These are phyloP conservation scores for Megastigmus dorsalis DNA, from an alignment of 2,888 invertebrate species.

Conservation along the genomic window DNA sequence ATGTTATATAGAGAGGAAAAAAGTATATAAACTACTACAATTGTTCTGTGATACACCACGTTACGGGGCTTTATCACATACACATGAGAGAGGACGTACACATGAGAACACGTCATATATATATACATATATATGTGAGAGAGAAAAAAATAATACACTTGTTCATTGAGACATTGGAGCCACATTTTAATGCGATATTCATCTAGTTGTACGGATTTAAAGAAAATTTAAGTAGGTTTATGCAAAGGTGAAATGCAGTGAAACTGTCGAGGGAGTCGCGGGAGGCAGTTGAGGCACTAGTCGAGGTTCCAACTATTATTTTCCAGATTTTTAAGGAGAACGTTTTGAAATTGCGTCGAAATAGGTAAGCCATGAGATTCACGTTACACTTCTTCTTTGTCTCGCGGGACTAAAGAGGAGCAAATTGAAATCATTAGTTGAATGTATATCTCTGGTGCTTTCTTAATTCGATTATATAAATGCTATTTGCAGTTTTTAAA, in stretches of 20 bases:
- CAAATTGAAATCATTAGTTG: not conserved
- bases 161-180: slow-evolving; percentile 50
- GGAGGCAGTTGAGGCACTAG: slow-evolving; percentile 16
- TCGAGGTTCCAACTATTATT: slow-evolving; percentile 41
- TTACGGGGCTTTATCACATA: slow-evolving; percentile 74
- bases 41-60: slow-evolving; percentile 75
- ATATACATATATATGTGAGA: slow-evolving; percentile 46
- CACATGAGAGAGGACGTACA: slow-evolving; percentile 53
- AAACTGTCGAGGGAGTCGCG: slow-evolving; percentile 49
- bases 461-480: slow-evolving; percentile 7
- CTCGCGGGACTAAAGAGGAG: slow-evolving; percentile 5
- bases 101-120: slow-evolving; percentile 61
- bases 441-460: not conserved
- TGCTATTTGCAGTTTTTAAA: slow-evolving; percentile 29
- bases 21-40: slow-evolving; percentile 70
- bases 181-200: slow-evolving; percentile 49
- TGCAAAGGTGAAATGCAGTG: slow-evolving; percentile 45
- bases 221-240: slow-evolving; percentile 49
- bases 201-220: slow-evolving; percentile 54
- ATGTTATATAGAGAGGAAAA: slow-evolving; percentile 61
- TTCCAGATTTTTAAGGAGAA: slow-evolving; percentile 20
- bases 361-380: not conserved
- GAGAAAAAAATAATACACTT: slow-evolving; percentile 38
- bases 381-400: not conserved
- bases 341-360: slow-evolving; percentile 19